A percentile compares a stretch with the other conserved stretches of the same genome.
Conservation (phyloP, 2,797 vertebrate species). For the Austrolebias charrua region DNA sequence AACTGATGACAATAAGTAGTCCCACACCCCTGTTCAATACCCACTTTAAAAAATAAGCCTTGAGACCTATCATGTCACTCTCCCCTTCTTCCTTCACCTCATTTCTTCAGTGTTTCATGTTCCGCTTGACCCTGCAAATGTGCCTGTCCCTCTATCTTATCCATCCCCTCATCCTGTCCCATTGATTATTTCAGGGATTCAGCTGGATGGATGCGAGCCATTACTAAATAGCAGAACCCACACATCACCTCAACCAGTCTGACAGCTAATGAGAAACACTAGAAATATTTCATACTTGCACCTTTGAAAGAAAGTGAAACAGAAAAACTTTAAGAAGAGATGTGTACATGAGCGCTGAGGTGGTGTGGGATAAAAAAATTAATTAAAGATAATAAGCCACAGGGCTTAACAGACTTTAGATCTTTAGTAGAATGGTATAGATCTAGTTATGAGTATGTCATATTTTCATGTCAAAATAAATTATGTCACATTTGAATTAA, state of each 20-base stretch:
- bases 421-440: too few species aligned
- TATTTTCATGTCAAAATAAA: too few species aligned
- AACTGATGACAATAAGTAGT: conserved; percentile 1
- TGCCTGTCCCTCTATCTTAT: conserved; percentile 50
- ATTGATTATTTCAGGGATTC: conserved; percentile 71
- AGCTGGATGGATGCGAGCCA: conserved; percentile 64
- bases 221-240: conserved; percentile 68
- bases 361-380: neutral
- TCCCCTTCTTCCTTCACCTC: conserved; percentile 20
- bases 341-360: conserved; percentile 7
- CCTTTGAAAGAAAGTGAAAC: conserved; percentile 27
- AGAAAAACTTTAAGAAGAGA: conserved; percentile 19
- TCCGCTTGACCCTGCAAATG: conserved; percentile 65
- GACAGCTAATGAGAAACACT: conserved; percentile 72
- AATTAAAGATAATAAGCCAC: neutral
- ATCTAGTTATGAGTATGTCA: too few species aligned
- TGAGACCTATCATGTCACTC: conserved; percentile 25
- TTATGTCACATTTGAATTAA: too few species aligned
- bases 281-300: conserved; percentile 60
- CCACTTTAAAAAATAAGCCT: conserved; percentile 14
- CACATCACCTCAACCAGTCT: conserved; percentile 61
- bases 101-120: conserved; percentile 64
- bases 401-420: too few species aligned
- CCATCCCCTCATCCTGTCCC: conserved; percentile 54
- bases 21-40: conserved; percentile 4